Evolutionary conservation across 2,113 vertebrate species (phyloP).

Genomic region (Otus sunia): DNA sequence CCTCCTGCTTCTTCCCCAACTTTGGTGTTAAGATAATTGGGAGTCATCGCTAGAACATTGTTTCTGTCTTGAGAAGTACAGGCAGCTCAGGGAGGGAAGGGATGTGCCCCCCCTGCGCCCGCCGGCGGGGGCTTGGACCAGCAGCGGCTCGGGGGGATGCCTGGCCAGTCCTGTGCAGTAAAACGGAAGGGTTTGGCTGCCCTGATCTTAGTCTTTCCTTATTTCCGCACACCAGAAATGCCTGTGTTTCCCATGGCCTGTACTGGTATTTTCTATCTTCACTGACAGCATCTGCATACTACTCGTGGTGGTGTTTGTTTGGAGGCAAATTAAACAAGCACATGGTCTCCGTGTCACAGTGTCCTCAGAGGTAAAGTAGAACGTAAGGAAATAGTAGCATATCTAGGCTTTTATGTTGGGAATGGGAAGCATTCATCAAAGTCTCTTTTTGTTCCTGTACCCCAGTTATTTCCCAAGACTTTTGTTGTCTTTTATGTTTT

Average conservation of each 20-base stretch:
- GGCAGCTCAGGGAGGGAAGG: background rate
- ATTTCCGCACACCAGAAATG: background rate
- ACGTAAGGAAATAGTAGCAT: background rate
- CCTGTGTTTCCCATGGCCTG: background rate
- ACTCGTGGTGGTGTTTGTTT: background rate
- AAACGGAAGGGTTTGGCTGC: background rate
- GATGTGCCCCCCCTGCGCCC: accelerated
- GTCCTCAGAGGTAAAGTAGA: background rate
- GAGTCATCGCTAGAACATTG: background rate
- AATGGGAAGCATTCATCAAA: background rate
- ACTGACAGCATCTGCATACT: background rate
- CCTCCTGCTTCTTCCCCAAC: background rate
- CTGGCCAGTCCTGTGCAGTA: background rate
- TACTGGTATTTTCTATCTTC: background rate
- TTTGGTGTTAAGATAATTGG: background rate
- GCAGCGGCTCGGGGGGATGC: accelerated
- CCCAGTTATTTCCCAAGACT: background rate
- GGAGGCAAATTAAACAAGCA: background rate
- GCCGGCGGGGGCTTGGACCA: background rate
- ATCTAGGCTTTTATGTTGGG: background rate
- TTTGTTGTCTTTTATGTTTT: background rate
- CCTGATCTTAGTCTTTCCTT: background rate
- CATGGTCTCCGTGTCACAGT: accelerated
- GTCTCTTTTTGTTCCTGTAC: background rate
- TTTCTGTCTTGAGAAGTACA: background rate